Evolutionary conservation across 1,140 invertebrate genomes (phyloP).

Genomic region (Neotoxoptera formosana): DNA sequence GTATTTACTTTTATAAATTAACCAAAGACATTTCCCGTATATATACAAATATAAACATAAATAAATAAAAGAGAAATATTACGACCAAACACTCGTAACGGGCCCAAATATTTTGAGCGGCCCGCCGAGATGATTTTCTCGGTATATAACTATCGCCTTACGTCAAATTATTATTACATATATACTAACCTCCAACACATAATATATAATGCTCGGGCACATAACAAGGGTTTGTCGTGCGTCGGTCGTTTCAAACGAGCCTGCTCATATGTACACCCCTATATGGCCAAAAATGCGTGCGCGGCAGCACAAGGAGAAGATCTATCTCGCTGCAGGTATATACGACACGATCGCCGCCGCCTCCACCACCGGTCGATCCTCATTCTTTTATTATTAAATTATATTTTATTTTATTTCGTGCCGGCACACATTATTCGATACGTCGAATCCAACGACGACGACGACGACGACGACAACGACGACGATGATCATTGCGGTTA

Average conservation of each 20-base stretch:
- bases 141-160: too few relatives aligned
- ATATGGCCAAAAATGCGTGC: too few relatives aligned
- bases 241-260: neutral
- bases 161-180: too few relatives aligned
- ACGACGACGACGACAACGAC: neutral
- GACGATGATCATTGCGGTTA: constrained; percentile 27
- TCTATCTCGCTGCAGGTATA: neutral
- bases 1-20: too few relatives aligned
- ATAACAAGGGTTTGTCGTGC: neutral
- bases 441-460: neutral
- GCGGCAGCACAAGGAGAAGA: neutral
- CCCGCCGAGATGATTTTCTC: too few relatives aligned
- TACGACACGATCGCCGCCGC: neutral
- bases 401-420: neutral
- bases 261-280: neutral
- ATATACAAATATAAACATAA: too few relatives aligned
- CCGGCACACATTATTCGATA: neutral
- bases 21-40: too few relatives aligned
- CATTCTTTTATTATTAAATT: constrained; percentile 26
- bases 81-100: too few relatives aligned
- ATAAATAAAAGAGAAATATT: too few relatives aligned
- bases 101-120: too few relatives aligned
- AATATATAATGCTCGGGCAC: too few relatives aligned
- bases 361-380: neutral
- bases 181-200: neutral